phyloP scores from a whole-genome alignment of 1,140 invertebrate genomes.

The Sminthurinus signatus region DNA sequence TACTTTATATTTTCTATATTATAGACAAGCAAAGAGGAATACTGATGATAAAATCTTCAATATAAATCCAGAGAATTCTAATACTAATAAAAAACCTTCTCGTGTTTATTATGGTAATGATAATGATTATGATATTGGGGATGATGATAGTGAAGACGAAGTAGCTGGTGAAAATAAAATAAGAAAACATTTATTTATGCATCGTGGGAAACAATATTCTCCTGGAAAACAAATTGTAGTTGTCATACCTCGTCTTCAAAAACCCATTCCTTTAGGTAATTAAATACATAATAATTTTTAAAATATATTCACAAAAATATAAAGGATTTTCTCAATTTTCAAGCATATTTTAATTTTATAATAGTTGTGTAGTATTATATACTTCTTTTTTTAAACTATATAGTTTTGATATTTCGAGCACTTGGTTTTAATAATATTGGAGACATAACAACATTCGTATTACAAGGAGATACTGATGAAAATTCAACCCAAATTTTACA shows the following conservation, averaged over 20 bases:
- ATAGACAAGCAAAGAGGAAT: too few relatives aligned
- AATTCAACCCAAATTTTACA: neutral
- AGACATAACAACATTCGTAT: slow-evolving; percentile 18
- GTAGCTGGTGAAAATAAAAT: neutral
- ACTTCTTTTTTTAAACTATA: too few relatives aligned
- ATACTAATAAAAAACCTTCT: neutral
- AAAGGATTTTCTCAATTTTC: too few relatives aligned
- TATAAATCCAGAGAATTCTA: neutral
- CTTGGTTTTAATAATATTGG: slow-evolving; percentile 20
- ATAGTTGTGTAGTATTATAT: too few relatives aligned
- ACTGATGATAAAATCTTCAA: too few relatives aligned
- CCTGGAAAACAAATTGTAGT: slow-evolving; percentile 79
- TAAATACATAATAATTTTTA: too few relatives aligned
- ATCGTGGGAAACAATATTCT: slow-evolving; percentile 54
- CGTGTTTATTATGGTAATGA: neutral
- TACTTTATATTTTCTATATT: too few relatives aligned
- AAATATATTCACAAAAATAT: too few relatives aligned
- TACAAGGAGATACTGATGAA: neutral
- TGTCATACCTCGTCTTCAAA: slow-evolving; percentile 8
- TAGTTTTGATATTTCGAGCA: slow-evolving; percentile 25
- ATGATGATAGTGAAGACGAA: neutral
- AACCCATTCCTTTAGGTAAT: slow-evolving; percentile 22
- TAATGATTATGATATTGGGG: slow-evolving; percentile 46
- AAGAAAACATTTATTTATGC: neutral
- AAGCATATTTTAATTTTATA: too few relatives aligned